Percentiles rank a stretch among this genome's conserved stretches.
phyloP scores from a whole-genome alignment of 2,888 invertebrate species.

The Chironomus tentans region DNA sequence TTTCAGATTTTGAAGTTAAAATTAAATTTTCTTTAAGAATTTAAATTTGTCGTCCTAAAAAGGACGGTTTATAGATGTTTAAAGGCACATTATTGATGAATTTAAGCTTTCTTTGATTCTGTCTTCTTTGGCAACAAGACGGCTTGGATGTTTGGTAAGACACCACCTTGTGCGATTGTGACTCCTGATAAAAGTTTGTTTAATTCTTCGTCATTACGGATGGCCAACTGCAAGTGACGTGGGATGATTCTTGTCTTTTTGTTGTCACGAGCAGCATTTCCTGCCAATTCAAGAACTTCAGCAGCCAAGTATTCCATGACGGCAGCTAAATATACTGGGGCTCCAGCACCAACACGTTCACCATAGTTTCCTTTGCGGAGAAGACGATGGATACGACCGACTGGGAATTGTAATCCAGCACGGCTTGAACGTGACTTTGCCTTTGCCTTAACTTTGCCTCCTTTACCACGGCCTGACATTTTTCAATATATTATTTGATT shows the following conservation, averaged over 20 bases:
- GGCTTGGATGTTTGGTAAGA: background rate
- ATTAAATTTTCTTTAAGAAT: background rate
- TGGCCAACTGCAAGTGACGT: slow-evolving; percentile 11
- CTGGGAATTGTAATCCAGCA: slow-evolving; percentile 6
- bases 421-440: slow-evolving; percentile 3
- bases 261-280: slow-evolving; percentile 53
- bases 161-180: background rate
- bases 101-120: background rate
- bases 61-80: background rate
- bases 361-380: slow-evolving; percentile 1
- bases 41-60: slow-evolving; percentile 5
- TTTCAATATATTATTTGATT: slow-evolving; percentile 27
- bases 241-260: slow-evolving; percentile 46
- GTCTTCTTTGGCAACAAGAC: slow-evolving; percentile 4
- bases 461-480: slow-evolving; percentile 43
- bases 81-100: background rate
- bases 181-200: background rate
- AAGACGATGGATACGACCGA: background rate
- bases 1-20: no score
- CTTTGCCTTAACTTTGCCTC: slow-evolving; percentile 29
- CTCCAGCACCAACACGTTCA: slow-evolving; percentile 33
- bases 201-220: background rate
- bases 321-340: slow-evolving; percentile 47
- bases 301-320: slow-evolving; percentile 60
- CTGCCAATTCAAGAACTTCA: slow-evolving; percentile 55